A percentile compares a stretch with the other conserved stretches of the same genome.
Conservation (phyloP, 2,113 vertebrate genomes). For the Pangasianodon gigas region DNA sequence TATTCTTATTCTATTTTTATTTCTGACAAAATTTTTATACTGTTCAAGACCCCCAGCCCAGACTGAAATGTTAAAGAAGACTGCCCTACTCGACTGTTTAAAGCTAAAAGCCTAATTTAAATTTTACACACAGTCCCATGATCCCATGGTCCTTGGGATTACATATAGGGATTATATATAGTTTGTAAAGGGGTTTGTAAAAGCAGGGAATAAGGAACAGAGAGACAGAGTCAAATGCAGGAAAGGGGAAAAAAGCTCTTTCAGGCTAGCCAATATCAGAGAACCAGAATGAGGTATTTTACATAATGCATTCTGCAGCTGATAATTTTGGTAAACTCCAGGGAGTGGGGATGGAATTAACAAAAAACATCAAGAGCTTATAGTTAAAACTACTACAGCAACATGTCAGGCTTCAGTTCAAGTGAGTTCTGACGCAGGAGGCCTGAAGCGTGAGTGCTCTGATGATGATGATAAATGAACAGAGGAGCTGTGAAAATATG, state of each 20-base stretch:
- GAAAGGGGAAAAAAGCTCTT: slow-evolving; percentile 51
- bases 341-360: slow-evolving; percentile 61
- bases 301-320: slow-evolving; percentile 35
- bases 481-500: slow-evolving; percentile 65
- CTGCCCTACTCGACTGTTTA: not conserved
- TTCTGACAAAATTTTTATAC: not conserved
- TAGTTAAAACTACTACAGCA: slow-evolving; percentile 22
- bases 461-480: slow-evolving; percentile 75
- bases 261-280: slow-evolving; percentile 56
- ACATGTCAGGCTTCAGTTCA: slow-evolving; percentile 36
- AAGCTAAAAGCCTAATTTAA: slow-evolving; percentile 56
- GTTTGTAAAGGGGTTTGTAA: slow-evolving; percentile 44
- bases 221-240: not conserved
- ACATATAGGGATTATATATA: slow-evolving; percentile 59
- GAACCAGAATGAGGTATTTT: slow-evolving; percentile 34
- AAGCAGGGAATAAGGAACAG: slow-evolving; percentile 39
- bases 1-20: not conserved
- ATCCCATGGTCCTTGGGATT: slow-evolving; percentile 64
- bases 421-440: slow-evolving; percentile 67
- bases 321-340: slow-evolving; percentile 56
- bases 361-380: slow-evolving; percentile 60
- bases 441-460: slow-evolving; percentile 69
- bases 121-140: slow-evolving; percentile 47
- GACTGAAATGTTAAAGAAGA: slow-evolving; percentile 9
- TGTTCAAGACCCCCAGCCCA: not conserved